Conservation (phyloP, 2,888 invertebrate species). For the Sminthurinus aureus region DNA sequence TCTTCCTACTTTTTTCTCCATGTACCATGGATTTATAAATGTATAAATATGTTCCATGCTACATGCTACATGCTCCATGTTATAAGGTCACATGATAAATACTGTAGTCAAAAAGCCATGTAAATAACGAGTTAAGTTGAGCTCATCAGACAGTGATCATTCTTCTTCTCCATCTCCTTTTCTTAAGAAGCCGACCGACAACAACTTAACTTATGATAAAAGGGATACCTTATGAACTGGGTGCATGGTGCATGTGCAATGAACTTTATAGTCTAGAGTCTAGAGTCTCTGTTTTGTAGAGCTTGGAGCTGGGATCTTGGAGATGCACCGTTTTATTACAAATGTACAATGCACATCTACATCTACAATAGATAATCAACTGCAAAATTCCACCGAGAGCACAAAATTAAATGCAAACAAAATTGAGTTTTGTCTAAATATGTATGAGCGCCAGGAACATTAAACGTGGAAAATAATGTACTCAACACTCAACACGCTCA, state of each 20-base stretch:
- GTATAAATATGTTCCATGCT: slow-evolving; percentile 10
- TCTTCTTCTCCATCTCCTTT: neutral
- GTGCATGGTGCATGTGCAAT: neutral
- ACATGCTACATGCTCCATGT: slow-evolving; percentile 36
- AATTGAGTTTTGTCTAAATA: no score
- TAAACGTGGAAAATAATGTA: no score
- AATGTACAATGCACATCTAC: no score
- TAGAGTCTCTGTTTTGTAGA: no score
- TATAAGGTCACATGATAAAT: slow-evolving; percentile 39
- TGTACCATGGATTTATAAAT: neutral
- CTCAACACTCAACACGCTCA: no score
- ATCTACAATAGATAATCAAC: no score
- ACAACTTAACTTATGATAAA: neutral
- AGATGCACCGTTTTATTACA: no score
- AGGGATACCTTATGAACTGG: neutral
- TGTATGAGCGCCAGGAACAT: no score
- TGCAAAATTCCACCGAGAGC: no score
- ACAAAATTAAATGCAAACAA: no score
- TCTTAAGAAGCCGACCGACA: neutral
- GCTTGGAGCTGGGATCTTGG: no score
- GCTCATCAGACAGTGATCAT: neutral
- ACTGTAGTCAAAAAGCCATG: slow-evolving; percentile 28
- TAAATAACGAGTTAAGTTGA: slow-evolving; percentile 32
- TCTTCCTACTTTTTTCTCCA: slow-evolving; percentile 22
- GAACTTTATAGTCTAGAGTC: no score